phyloP scores from a whole-genome alignment of 2,797 vertebrate genomes.

The Chromobotia macracanthus region DNA sequence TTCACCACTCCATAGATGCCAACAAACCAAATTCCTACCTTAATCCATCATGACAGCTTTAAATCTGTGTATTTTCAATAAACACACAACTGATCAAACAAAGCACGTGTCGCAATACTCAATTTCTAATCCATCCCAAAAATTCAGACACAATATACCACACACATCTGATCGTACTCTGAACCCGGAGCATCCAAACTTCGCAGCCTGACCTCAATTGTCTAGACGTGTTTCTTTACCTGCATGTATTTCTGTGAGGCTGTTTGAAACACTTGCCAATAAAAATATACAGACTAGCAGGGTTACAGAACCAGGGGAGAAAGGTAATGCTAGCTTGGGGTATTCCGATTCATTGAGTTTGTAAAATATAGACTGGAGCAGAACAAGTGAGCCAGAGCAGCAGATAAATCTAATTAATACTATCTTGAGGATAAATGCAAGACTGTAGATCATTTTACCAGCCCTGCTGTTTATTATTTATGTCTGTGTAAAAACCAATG shows the following conservation, averaged over 20 bases:
- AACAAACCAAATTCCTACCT: conserved; percentile 18
- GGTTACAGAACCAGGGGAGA: conserved; percentile 40
- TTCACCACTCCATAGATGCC: not conserved
- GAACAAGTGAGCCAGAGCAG: conserved; percentile 31
- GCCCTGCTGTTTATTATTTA: conserved; percentile 54
- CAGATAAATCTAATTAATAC: conserved; percentile 59
- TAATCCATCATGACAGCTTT: conserved; percentile 19
- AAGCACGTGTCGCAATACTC: conserved; percentile 19
- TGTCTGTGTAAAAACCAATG: conserved; percentile 46
- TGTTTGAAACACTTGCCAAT: conserved; percentile 55
- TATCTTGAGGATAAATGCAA: conserved; percentile 51
- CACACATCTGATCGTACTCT: conserved; percentile 28
- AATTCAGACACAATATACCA: conserved; percentile 32
- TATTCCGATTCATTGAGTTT: conserved; percentile 56
- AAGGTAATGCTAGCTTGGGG: conserved; percentile 48
- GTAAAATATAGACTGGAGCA: conserved; percentile 52
- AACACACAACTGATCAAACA: conserved; percentile 17
- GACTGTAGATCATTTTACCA: conserved; percentile 50
- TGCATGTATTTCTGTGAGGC: conserved; percentile 38
- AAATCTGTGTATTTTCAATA: not conserved
- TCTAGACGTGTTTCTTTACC: conserved; percentile 59
- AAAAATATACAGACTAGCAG: conserved; percentile 50
- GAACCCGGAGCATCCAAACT: conserved; percentile 30
- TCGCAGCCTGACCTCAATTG: conserved; percentile 42
- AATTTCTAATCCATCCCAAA: conserved; percentile 36